Conservation (phyloP, 2,888 invertebrate species). For the Eristalinus sepulchralis region DNA sequence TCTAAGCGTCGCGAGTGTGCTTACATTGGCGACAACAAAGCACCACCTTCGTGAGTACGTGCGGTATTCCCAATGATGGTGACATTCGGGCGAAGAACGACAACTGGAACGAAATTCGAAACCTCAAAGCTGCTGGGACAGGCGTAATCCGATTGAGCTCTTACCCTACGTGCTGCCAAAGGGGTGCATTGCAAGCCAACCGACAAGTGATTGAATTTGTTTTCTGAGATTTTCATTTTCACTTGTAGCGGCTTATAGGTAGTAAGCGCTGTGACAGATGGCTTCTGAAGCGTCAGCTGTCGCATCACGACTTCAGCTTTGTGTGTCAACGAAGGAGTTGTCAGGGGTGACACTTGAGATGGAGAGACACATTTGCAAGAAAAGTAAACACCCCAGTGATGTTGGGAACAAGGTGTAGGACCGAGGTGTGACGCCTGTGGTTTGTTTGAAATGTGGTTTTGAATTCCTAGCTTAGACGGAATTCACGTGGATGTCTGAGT, state of each 20-base stretch:
- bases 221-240: neutral
- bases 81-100: neutral
- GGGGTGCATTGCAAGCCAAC: neutral
- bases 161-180: neutral
- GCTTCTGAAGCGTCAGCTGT: neutral
- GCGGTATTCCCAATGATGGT: neutral
- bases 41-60: neutral
- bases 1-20: conserved; percentile 11
- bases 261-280: neutral
- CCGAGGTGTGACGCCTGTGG: no score
- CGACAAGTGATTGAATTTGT: neutral
- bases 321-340: neutral
- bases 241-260: neutral
- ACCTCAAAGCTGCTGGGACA: conserved; percentile 30
- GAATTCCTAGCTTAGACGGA: no score
- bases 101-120: conserved; percentile 32
- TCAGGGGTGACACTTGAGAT: no score
- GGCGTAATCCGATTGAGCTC: conserved; percentile 36
- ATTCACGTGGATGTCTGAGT: no score
- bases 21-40: conserved; percentile 8
- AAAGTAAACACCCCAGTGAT: no score
- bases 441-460: no score
- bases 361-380: no score
- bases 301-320: neutral
- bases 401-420: no score